A percentile compares a stretch with the other conserved stretches of the same genome.
Evolutionary conservation across 2,888 invertebrate genomes (phyloP).

Genomic region (Gonocerus acuteangulatus): DNA sequence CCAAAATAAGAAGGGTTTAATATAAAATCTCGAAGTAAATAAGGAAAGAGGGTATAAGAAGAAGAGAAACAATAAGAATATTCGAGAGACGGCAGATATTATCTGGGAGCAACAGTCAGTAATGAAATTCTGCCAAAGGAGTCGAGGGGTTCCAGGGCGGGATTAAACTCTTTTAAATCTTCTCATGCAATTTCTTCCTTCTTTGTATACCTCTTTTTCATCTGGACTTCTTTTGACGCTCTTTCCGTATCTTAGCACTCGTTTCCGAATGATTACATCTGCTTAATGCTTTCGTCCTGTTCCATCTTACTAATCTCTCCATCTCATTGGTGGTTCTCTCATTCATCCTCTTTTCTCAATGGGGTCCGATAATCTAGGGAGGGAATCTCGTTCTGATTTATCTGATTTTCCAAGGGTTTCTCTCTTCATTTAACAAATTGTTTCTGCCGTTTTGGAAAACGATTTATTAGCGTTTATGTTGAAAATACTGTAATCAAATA

Average conservation of each 20-base stretch:
- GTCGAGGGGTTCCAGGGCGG: background rate
- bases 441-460: too few species aligned
- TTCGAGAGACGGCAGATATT: background rate
- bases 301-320: background rate
- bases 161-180: slow-evolving; percentile 18
- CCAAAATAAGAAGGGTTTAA: background rate
- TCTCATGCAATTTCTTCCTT: slow-evolving; percentile 15
- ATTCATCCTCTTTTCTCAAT: background rate
- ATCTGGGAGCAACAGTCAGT: background rate
- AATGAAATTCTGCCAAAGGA: slow-evolving; percentile 17
- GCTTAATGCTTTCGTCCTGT: background rate
- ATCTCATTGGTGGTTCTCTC: background rate
- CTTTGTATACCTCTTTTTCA: background rate
- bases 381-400: too few species aligned
- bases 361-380: background rate
- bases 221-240: background rate
- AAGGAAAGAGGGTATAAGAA: background rate
- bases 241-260: background rate
- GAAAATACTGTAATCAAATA: too few species aligned
- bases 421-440: too few species aligned
- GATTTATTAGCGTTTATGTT: too few species aligned
- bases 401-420: too few species aligned
- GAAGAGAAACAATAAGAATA: slow-evolving; percentile 13
- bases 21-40: background rate
- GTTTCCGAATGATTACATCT: background rate